Evolutionary conservation across 1,140 invertebrate genomes (phyloP).

Genomic region (Drosophila orena): DNA sequence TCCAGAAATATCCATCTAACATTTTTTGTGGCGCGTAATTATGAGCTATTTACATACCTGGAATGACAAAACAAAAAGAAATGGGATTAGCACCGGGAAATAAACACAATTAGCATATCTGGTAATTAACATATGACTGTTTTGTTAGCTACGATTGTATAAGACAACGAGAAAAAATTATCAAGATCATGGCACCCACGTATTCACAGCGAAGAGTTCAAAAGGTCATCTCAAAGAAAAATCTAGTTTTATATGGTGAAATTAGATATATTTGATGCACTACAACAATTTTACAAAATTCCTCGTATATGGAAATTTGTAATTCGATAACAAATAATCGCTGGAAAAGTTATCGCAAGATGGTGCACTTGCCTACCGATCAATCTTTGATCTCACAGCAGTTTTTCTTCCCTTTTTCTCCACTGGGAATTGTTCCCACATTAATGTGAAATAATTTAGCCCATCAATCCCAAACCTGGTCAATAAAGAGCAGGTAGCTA

Average conservation of each 20-base stretch:
- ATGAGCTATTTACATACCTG: constrained; percentile 53
- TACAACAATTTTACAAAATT: background rate
- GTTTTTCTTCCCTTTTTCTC: background rate
- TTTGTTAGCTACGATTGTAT: constrained; percentile 6
- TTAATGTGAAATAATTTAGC: constrained; percentile 66
- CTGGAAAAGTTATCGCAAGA: background rate
- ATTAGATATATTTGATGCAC: no score
- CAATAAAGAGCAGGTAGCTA: constrained; percentile 45
- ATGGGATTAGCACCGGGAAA: constrained; percentile 26
- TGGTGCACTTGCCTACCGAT: constrained; percentile 7
- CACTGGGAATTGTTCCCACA: constrained; percentile 55
- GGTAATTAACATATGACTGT: constrained; percentile 22
- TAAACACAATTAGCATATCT: constrained; percentile 32
- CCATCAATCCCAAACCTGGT: constrained; percentile 30
- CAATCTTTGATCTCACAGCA: background rate
- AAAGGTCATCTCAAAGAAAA: background rate
- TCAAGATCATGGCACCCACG: constrained; percentile 7
- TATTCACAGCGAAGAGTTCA: background rate
- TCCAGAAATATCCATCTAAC: constrained; percentile 28
- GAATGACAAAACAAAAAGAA: constrained; percentile 44
- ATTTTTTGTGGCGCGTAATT: constrained; percentile 26
- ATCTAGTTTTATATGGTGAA: no score
- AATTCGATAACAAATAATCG: background rate
- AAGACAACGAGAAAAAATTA: constrained; percentile 2
- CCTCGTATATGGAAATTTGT: background rate